phyloP scores from a whole-genome alignment of 1,140 invertebrate species.

The Phymastichus coffea region DNA sequence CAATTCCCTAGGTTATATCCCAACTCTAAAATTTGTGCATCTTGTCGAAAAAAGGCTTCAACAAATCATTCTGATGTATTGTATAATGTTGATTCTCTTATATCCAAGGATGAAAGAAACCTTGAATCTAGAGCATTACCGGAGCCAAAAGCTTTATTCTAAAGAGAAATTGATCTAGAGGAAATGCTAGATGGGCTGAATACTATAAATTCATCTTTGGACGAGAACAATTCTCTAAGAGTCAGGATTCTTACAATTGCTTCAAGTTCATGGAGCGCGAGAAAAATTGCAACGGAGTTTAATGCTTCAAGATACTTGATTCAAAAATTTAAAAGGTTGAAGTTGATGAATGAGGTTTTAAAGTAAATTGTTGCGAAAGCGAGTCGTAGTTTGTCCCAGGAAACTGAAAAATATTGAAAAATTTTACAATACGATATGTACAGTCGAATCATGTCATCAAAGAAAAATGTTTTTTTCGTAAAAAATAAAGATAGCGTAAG shows the following conservation, averaged over 20 bases:
- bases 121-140: not conserved
- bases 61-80: not conserved
- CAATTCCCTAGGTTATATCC: not conserved
- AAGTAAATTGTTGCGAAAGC: not conserved
- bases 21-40: not conserved
- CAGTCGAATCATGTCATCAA: not conserved
- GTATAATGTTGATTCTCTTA: conserved; percentile 1
- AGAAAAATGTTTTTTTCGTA: not conserved
- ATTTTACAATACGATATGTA: not conserved
- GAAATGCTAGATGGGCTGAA: not conserved
- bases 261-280: not conserved
- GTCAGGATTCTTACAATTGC: not conserved
- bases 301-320: not conserved
- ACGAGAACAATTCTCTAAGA: not conserved
- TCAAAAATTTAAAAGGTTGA: not conserved
- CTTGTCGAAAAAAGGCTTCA: not conserved
- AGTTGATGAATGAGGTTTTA: not conserved
- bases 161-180: not conserved
- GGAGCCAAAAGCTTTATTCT: not conserved
- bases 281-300: not conserved
- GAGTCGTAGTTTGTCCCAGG: not conserved
- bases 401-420: too few species aligned
- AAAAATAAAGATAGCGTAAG: not conserved
- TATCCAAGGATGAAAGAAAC: not conserved
- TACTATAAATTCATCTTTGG: not conserved